Conservation (phyloP, 2,888 invertebrate genomes). For the Bruchidius siliquastri region DNA sequence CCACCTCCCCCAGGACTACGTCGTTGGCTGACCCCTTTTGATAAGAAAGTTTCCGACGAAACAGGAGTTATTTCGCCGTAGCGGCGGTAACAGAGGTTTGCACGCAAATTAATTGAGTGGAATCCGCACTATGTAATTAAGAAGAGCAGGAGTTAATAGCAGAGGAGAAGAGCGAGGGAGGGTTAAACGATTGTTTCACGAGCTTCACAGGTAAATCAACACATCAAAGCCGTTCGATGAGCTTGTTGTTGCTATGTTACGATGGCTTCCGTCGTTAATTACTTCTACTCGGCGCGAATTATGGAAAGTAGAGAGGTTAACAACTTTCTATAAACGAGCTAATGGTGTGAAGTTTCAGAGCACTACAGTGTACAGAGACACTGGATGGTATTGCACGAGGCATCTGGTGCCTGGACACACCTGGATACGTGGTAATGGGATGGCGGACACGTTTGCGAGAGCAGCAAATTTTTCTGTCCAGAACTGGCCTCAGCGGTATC, state of each 20-base stretch:
- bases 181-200: constrained; percentile 10
- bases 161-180: not conserved
- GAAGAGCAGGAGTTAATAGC: constrained; percentile 3
- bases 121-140: constrained; percentile 13
- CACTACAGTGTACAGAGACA: no score
- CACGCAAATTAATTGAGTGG: constrained; percentile 16
- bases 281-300: no score
- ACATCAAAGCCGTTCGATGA: constrained; percentile 7
- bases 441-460: no score
- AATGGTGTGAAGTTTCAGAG: no score
- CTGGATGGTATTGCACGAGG: no score
- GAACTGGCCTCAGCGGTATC: no score
- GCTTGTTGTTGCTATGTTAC: not conserved
- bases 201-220: constrained; percentile 1
- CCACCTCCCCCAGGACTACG: not conserved
- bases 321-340: no score
- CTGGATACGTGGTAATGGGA: no score
- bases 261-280: not conserved
- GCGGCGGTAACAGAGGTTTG: not conserved
- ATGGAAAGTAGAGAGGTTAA: no score
- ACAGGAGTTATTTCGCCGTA: not conserved
- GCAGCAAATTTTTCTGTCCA: no score
- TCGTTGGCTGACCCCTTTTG: not conserved
- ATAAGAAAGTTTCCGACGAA: not conserved
- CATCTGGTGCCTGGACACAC: no score